phyloP scores from a whole-genome alignment of 2,888 invertebrate species.

The Bellardia bayeri region DNA sequence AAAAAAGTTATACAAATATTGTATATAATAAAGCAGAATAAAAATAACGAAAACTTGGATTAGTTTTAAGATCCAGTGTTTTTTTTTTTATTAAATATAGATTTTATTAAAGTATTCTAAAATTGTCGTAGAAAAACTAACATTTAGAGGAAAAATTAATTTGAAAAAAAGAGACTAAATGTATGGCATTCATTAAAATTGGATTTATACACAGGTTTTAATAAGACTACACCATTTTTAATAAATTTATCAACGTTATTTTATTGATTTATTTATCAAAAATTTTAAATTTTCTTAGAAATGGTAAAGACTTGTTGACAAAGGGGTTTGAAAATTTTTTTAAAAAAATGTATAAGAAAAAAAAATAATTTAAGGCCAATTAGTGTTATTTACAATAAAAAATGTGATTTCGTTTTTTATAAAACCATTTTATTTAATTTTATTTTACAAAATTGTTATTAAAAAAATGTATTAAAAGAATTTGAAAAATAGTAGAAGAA shows the following conservation, averaged over 20 bases:
- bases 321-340: not conserved
- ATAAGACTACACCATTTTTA: not conserved
- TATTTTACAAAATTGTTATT: constrained; percentile 44
- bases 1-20: constrained; percentile 37
- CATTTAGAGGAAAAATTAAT: constrained; percentile 47
- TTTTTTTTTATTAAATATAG: not conserved
- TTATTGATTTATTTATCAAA: not conserved
- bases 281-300: not conserved
- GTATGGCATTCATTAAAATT: constrained; percentile 51
- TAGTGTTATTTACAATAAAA: constrained; percentile 70
- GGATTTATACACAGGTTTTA: constrained; percentile 61
- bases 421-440: constrained; percentile 46
- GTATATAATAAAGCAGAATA: constrained; percentile 49
- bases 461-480: constrained; percentile 22
- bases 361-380: constrained; percentile 21
- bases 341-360: constrained; percentile 1
- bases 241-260: constrained; percentile 3
- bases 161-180: constrained; percentile 25
- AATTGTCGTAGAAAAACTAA: constrained; percentile 54
- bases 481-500: constrained; percentile 21
- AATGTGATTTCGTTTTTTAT: constrained; percentile 37
- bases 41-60: constrained; percentile 54
- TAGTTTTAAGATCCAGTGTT: constrained; percentile 66
- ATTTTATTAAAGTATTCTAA: not conserved
- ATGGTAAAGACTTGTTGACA: not conserved